These are phyloP conservation scores for Lepus oiostolus DNA, from an alignment of 2,797 vertebrate species.

Conservation along the genomic window DNA sequence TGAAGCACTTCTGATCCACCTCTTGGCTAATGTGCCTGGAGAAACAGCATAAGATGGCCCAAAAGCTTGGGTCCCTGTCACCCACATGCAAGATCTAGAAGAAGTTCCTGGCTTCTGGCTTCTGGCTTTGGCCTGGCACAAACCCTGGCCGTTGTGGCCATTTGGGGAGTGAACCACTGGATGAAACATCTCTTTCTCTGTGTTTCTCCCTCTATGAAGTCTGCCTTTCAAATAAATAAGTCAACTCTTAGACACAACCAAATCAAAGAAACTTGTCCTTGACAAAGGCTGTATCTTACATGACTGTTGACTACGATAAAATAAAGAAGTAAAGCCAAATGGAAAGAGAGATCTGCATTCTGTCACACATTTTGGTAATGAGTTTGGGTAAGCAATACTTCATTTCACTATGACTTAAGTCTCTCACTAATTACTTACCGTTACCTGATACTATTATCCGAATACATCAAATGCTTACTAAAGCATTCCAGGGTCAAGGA, in stretches of 20 bases:
- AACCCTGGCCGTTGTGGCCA: too few species aligned
- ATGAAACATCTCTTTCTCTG: too few species aligned
- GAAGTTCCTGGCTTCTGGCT: too few species aligned
- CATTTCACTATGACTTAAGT: constrained; percentile 5
- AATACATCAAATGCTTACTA: constrained; percentile 36
- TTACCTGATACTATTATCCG: not conserved
- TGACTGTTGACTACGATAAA: constrained; percentile 17
- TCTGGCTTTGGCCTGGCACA: too few species aligned
- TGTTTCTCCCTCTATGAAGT: too few species aligned
- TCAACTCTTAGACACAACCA: too few species aligned
- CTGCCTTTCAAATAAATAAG: too few species aligned
- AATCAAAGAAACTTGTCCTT: not conserved
- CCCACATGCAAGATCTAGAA: too few species aligned
- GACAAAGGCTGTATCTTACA: not conserved
- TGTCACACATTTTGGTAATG: not conserved
- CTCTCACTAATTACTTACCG: not conserved
- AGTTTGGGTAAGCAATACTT: constrained; percentile 26
- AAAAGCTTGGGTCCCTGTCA: too few species aligned
- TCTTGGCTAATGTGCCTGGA: not conserved
- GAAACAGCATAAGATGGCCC: too few species aligned
- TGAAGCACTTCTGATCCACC: too few species aligned
- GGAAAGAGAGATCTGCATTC: not conserved
- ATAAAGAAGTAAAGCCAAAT: not conserved
- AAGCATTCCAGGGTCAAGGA: constrained; percentile 36
- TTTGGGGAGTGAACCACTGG: too few species aligned